Evolutionary conservation across 1,140 invertebrate genomes (phyloP).

Genomic region (Pemphigus obesinymphae): DNA sequence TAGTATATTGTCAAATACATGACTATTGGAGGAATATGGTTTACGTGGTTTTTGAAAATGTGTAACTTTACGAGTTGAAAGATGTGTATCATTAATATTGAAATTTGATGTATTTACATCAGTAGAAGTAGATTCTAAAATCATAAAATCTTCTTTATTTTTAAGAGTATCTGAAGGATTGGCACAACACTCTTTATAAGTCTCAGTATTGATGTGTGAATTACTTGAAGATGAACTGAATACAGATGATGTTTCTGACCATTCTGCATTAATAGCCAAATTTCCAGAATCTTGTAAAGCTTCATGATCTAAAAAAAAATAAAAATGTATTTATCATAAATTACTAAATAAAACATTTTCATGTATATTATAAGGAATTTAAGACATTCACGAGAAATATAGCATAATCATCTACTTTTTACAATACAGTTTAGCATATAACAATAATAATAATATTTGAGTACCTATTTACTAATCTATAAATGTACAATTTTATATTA

Average conservation of each 20-base stretch:
- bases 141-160: slow-evolving; percentile 12
- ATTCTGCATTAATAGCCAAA: neutral
- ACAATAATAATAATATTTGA: no score
- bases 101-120: neutral
- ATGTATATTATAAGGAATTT: no score
- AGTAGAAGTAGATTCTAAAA: neutral
- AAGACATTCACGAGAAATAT: no score
- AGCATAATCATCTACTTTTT: no score
- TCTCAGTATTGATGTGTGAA: neutral
- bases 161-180: slow-evolving; percentile 13
- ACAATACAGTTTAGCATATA: no score
- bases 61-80: neutral
- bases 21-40: neutral
- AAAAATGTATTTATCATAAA: no score
- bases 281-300: neutral
- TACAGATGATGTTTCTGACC: neutral
- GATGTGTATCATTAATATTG: neutral
- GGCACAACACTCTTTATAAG: neutral
- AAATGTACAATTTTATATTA: no score
- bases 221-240: neutral
- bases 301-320: slow-evolving; percentile 7
- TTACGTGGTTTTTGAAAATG: slow-evolving; percentile 9
- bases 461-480: no score
- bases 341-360: no score
- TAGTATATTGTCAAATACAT: slow-evolving; percentile 2